Base-by-base conservation (phyloP, 2,797 vertebrate species). In the Babyrousa celebensis region DNA sequence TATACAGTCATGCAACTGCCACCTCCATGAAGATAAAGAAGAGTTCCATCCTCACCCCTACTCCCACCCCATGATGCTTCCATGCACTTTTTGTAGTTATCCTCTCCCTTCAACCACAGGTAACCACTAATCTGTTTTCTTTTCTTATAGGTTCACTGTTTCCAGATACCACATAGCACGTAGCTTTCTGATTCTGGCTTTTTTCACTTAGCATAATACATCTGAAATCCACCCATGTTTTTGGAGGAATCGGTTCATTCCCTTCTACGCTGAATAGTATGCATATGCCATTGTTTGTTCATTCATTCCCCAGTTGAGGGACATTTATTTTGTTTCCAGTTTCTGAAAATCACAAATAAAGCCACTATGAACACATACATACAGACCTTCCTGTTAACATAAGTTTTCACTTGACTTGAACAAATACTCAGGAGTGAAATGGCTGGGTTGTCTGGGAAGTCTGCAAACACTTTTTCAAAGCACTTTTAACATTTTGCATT, bases 261-360 rank as follows among this genome's bases (percentile, higher is more conserved):
- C n/a, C 43, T 93, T 71, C 71, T 12, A 79, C 36, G 40, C 56
- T 63, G 54, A 93, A 23, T 43, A 67, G 11, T 32, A 20, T 43
- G 23, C 32, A 78, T 32, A 60, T 18, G 27, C n/a, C 60, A 12
- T 11, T 56, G 8, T 56, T 25, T 5, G 9, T 48, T 48, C 43
- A 48, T 48, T 48, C 43, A 48, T 48, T 48, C 43, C 43, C 43
- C 6, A 48, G 20, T 2, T 15, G 36, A 75, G 10, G 9, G 27
- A 58, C 52, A 27, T 32, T 6, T 92, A 29, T 48, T 48, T 48
- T 65, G 36, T 71, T 72, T 52, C 20, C 27, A 52, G 40, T 72
- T 65, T 80, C 65, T 94, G 67, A 74, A 88, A 87, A 63, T 32
- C n/a, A 72, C 40, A 94, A 40, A 80, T 20, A 63, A 4, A 94